Base-by-base conservation (phyloP, 2,797 vertebrate species). In the Phataginus tetradactyla region DNA sequence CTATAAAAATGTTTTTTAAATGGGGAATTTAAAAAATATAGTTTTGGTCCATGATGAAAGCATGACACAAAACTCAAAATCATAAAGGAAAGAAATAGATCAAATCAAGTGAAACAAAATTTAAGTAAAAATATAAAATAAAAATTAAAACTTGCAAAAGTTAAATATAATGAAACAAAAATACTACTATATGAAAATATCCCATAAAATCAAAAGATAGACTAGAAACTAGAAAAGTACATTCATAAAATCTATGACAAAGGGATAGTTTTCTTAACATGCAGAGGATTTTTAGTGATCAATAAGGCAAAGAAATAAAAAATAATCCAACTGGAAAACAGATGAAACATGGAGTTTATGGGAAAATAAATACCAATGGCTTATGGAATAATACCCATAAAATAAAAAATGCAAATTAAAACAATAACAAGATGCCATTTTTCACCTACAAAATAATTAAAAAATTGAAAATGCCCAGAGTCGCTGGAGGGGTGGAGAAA, bases 281-380 rank as follows among this genome's bases (percentile, higher is more conserved):
- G 17, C 34, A 92, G 64, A 92, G 39, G 55, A 69, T 8, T 34
- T 49, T 25, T 59, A 74, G 23, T 59, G 29, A 72, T 74, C 42
- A 95, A 2, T 80, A 87, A 85, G 37, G 71, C 5, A 55, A 86
- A 80, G 20, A 53, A 81, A 83, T 77, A 27, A 59, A 18, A 57
- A 85, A 66, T 93, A 64, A 93, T 86, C 20, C 53, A 69, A 25
- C 27, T 93, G 23, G 85, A 80, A 91, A 86, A 42, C n/a, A 66
- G 3, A 32, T 53, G 32, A 37, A 85, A 72, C 2, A 37, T 4
- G 17, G 25, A 68, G 23, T 85, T 80, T 14, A 77, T 15, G 21
- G 20, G 18, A 66, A 77, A 93, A 83, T 37, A 37, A 75, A 49
- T 71, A 51, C 23, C 21, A 84, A 11, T 57, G 77, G 27, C 7